A percentile compares a stretch with the other conserved stretches of the same genome.
Conservation (phyloP, 2,113 vertebrate genomes). For the Phyllostomus discolor region DNA sequence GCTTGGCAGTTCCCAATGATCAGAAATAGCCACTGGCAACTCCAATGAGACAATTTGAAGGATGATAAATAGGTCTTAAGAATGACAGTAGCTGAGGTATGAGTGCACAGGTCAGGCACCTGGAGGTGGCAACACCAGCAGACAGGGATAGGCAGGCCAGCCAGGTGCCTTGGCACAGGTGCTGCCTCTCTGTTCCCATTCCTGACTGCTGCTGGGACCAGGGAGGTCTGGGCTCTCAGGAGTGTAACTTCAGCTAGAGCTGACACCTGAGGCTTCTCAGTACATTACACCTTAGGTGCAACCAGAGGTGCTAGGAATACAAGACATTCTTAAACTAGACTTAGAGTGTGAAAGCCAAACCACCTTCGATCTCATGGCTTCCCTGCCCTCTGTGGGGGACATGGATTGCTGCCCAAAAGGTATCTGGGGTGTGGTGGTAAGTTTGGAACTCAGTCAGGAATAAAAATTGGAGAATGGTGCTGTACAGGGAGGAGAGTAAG, state of each 20-base stretch:
- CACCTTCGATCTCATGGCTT: background rate
- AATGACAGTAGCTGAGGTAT: background rate
- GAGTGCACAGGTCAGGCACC: background rate
- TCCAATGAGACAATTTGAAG: background rate
- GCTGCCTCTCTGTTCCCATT: background rate
- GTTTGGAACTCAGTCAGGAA: background rate
- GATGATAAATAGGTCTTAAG: background rate
- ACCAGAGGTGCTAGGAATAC: background rate
- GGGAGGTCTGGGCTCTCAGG: background rate
- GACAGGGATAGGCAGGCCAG: background rate
- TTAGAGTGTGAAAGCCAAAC: background rate
- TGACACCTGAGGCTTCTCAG: background rate
- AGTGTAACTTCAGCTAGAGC: background rate
- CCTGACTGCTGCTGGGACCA: background rate
- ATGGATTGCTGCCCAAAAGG: background rate
- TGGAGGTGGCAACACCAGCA: background rate
- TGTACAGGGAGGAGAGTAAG: background rate
- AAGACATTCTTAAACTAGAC: background rate
- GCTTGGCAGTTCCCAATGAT: rapidly evolving
- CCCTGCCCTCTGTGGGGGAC: background rate
- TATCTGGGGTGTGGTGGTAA: background rate
- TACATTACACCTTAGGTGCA: background rate
- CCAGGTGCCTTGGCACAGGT: background rate
- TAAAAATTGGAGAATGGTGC: background rate
- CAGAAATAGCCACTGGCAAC: background rate